Base-by-base conservation (phyloP, 2,797 vertebrate genomes). In the Orestias chungarensis region DNA sequence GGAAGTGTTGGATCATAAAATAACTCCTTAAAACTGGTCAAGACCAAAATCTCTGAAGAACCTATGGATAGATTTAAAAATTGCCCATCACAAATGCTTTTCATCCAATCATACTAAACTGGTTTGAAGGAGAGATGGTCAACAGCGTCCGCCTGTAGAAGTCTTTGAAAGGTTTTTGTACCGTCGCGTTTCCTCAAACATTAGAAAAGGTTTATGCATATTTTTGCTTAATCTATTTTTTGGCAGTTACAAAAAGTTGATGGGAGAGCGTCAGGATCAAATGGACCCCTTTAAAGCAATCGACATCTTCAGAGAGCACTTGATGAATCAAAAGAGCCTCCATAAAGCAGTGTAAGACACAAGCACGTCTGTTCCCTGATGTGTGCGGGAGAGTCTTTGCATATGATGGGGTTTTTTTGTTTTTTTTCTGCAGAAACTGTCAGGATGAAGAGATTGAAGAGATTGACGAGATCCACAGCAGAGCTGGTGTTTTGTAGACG, bases 241-340 rank as follows among this genome's bases (percentile, higher is more conserved):
- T 57, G 54, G 29, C 55, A 87, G 88, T 59, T 81, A 69, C 72
- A 77, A 1, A 6, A 18, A 64, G 25, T 4, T 81, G 50, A 0
- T 82, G 0, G 71, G 76, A 20, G 17, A 70, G 1, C 4, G 50
- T 1, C 75, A 67, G 64, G 6, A 42, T 3, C 40, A 70, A 3
- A 67, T 74, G 64, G 66, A 84, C 2, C 0, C 0, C 2, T 72
- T 4, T 27, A 75, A 75, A 70, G 68, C 84, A 59, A 23, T 85
- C 20, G 59, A 68, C 78, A 43, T 88, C 70, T 88, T 86, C 84
- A 80, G 79, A 49, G 9, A 70, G 27, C 84, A 83, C 29, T 49
- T 81, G 76, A 74, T 79, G 65, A 73, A 70, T 6, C 82, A 86
- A 81, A 85, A 57, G 68, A 59, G 17, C 3, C 42, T 85, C 74